A percentile compares a stretch with the other conserved stretches of the same genome.
Conservation (phyloP, 37 sponge, comb jelly and placozoan genomes). For the Axinella damicornis region DNA sequence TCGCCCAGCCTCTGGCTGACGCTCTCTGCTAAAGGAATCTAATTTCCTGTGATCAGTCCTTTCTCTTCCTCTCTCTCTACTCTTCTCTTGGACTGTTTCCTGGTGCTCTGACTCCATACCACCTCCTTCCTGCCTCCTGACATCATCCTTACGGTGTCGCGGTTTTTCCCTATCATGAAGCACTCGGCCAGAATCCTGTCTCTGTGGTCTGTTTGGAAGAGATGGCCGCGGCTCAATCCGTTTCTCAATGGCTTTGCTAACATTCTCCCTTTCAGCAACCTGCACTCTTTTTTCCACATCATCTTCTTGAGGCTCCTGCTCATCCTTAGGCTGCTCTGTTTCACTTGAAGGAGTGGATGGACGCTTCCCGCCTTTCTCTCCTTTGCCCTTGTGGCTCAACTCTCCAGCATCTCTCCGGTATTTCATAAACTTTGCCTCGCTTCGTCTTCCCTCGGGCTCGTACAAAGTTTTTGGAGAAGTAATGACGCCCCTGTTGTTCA, state of each 20-base stretch:
- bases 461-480: conserved; percentile 59
- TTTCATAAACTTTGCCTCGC: conserved; percentile 73
- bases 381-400: not conserved
- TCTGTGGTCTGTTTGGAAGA: not conserved
- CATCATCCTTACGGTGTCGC: not conserved
- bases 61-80: not conserved
- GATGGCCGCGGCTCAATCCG: not conserved
- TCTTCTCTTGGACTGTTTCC: not conserved
- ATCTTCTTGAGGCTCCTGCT: no score
- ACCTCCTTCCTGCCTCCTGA: no score
- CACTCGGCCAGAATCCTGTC: not conserved
- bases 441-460: conserved; percentile 80
- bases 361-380: not conserved
- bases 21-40: not conserved
- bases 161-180: not conserved
- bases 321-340: not conserved
- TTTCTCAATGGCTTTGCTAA: not conserved
- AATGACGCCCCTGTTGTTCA: conserved; percentile 54
- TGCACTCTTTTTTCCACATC: not conserved
- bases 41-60: conserved; percentile 20
- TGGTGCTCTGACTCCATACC: not conserved
- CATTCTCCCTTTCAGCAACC: not conserved
- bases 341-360: conserved; percentile 3
- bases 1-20: not conserved
- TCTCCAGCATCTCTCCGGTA: conserved; percentile 42